phyloP scores from a whole-genome alignment of 2,113 vertebrate genomes.

The Aramus guarauna region DNA sequence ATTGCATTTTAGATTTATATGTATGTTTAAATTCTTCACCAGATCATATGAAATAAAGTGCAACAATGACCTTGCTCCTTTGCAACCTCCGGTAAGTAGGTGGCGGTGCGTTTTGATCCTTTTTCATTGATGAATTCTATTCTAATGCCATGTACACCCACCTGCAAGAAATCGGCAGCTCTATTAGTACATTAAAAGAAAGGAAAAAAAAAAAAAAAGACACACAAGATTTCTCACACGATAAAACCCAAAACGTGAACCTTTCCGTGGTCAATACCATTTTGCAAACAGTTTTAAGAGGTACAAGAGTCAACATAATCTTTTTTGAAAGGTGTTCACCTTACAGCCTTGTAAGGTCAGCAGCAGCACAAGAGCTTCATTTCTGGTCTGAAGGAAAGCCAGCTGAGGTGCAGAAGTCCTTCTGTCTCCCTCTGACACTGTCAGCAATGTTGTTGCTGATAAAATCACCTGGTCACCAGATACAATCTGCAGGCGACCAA shows the following conservation, averaged over 20 bases:
- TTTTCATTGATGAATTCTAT: slow-evolving; percentile 99
- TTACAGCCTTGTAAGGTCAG: neutral
- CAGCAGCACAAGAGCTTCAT: neutral
- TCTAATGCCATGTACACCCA: slow-evolving; percentile 99
- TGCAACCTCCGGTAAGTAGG: slow-evolving; percentile 99
- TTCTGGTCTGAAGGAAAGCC: neutral
- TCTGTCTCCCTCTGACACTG: neutral
- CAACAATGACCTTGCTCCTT: slow-evolving; percentile 98
- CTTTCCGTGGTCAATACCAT: neutral
- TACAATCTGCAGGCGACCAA: neutral
- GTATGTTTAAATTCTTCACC: slow-evolving; percentile 70
- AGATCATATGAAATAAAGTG: slow-evolving; percentile 78
- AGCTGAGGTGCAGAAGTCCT: neutral
- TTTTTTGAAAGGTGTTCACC: neutral
- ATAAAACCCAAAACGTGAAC: neutral
- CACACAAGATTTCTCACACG: neutral
- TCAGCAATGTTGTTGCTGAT: neutral
- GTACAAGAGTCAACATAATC: too few relatives aligned
- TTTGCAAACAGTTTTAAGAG: neutral
- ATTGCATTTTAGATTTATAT: slow-evolving; percentile 56
- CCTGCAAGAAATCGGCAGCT: slow-evolving; percentile 83
- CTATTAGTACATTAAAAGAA: slow-evolving; percentile 58
- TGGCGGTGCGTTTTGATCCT: slow-evolving; percentile 99
- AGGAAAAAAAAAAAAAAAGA: slow-evolving; percentile 3
- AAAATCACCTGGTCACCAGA: neutral